Evolutionary conservation across 1,140 invertebrate species (phyloP).

Genomic region (Akabosia matsudoensis): DNA sequence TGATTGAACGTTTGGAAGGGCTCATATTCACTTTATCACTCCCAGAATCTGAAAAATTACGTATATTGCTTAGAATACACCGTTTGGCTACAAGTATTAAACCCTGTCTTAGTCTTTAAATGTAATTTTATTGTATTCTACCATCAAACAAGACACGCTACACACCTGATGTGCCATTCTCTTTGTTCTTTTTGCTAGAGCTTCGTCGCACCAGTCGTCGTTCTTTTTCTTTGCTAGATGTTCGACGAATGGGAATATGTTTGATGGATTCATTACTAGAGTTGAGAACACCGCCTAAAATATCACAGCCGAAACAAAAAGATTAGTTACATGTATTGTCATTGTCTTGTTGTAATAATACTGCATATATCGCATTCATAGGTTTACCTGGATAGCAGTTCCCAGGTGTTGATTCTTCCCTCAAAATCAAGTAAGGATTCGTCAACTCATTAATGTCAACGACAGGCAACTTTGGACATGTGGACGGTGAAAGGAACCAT

Average conservation of each 20-base stretch:
- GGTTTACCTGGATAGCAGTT: slow-evolving; percentile 24
- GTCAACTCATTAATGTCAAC: slow-evolving; percentile 31
- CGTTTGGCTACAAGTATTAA: too few relatives aligned
- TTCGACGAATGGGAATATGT: slow-evolving; percentile 62
- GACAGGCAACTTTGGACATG: slow-evolving; percentile 33
- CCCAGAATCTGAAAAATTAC: too few relatives aligned
- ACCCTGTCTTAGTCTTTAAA: too few relatives aligned
- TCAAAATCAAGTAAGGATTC: slow-evolving; percentile 29
- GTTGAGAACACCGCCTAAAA: slow-evolving; percentile 57
- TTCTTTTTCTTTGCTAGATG: slow-evolving; percentile 65
- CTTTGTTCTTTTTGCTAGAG: slow-evolving; percentile 65
- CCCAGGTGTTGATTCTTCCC: slow-evolving; percentile 29
- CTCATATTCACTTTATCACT: too few relatives aligned
- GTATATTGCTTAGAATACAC: too few relatives aligned
- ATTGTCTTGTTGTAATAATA: neutral
- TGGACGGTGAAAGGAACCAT: slow-evolving; percentile 79
- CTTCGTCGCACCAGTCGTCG: slow-evolving; percentile 61
- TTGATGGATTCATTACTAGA: slow-evolving; percentile 66
- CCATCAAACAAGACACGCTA: too few relatives aligned
- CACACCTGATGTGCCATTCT: slow-evolving; percentile 56
- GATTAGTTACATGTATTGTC: neutral
- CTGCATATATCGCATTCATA: neutral
- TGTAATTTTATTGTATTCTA: neutral
- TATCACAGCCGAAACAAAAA: neutral
- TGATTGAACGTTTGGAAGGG: too few relatives aligned